Base-by-base conservation (phyloP, 2,113 vertebrate genomes). In the Nestor notabilis region DNA sequence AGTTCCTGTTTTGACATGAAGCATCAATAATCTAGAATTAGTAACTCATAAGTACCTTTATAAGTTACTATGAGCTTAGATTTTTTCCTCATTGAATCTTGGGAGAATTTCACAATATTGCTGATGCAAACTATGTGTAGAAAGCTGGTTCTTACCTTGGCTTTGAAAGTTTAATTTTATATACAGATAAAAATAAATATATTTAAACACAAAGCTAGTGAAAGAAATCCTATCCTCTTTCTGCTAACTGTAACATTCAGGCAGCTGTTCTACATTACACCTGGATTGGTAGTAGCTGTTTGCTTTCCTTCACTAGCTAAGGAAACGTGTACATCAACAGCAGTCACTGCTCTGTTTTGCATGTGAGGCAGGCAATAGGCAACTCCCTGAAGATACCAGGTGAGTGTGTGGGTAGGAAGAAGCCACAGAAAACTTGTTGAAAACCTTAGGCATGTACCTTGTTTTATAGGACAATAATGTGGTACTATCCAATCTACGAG, bases 241-340 rank as follows among this genome's bases (percentile, higher is more conserved):
- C 29, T 68, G 10, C 17, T 39, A 14, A 21, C 20, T 63, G 18
- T 11, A 77, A 66, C 44, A n/a, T 24, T 47, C 21, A 43, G 18
- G 24, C 41, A 21, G 20, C 1, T 63, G 6, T 33, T n/a, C 28
- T 56, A 7, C 21, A 17, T 24, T 12, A 18, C 4, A 33, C 25
- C 16, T 58, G 31, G 35, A 39, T 5, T 19, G 16, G 18, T 6
- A 41, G 27, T 4, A 66, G 24, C 5, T 58, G 12, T 5, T 89
- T 2, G 24, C 28, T 75, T 71, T 29, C 41, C n/a, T 65, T 77
- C 20, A 24, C 1, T 16, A 20, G 13, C 7, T 7, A 24, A 72
- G 60, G 47, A 74, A 20, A 4, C 5, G 20, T 0, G 0, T 13
- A 9, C 2, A 50, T 4, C 58, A 64, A 31, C 2, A 68, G 8